Base-by-base conservation (phyloP, 2,888 invertebrate genomes). In the Uropetala carovei region DNA sequence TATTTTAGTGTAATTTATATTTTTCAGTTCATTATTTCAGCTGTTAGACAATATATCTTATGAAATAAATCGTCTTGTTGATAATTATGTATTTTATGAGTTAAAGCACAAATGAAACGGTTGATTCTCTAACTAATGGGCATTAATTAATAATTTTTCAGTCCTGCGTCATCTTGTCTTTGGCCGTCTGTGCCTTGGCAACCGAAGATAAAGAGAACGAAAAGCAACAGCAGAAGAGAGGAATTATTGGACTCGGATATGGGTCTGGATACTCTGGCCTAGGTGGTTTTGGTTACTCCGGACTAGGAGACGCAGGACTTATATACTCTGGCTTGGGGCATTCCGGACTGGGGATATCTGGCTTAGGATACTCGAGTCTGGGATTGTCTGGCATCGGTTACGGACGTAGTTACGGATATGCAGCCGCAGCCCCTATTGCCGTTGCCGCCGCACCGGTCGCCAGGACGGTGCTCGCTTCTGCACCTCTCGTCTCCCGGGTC, bases 211-310 rank as follows among this genome's bases (percentile, higher is more conserved):
- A 18, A 22, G 59, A 59, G 59, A 86, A 60, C 64, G 89, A 89
- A n/a, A 89, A 68, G 64, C 89, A 89, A 16, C 56, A 64, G 43
- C 56, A 43, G 5, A 89, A 89, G 64, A 64, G 89, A n/a, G 89
- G 64, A 43, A 89, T 89, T 43, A 64, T 89, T 11, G 68, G 64
- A 14, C 64, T 22, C 7, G 68, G 56, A 10, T 43, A 27, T 18
- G 83, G 83, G 43, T 18, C 43, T 56, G 64, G 43, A 16, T 56
- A 83, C 57, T 57, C 83, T 7, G 83, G 83, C 11, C 30, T 82
- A 0, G 22, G 30, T 16, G 68, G 68, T 30, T 27, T 16, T 4
- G 86, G 86, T 27, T 30, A 59, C 30, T 57, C 18, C 57, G 86
- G 86, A 10, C 13, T 75, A 9, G 75, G 75, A 75, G 22, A 75